Percentiles rank a stretch among this genome's conserved stretches.
phyloP scores from a whole-genome alignment of 2,888 invertebrate species.

The Cheilosia soror region DNA sequence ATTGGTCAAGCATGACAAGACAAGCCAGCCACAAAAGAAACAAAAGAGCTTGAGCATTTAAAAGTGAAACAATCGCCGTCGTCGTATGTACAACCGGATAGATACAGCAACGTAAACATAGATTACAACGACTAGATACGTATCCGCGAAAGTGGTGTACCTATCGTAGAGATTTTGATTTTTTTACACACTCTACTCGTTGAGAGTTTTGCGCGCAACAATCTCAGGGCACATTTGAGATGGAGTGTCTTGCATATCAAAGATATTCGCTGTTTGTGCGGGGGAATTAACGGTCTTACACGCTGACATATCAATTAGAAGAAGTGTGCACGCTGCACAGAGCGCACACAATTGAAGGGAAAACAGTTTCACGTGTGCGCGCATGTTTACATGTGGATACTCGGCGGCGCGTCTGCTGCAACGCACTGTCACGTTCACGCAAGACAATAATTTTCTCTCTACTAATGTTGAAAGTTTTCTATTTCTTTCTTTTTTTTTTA shows the following conservation, averaged over 20 bases:
- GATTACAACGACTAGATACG: slow-evolving; percentile 68
- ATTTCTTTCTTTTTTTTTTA: slow-evolving; percentile 23
- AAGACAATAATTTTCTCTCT: slow-evolving; percentile 55
- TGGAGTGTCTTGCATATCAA: slow-evolving; percentile 70
- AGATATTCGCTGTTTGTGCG: slow-evolving; percentile 22
- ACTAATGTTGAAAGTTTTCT: slow-evolving; percentile 63
- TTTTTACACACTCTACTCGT: slow-evolving; percentile 8
- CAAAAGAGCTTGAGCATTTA: slow-evolving; percentile 41
- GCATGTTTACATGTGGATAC: slow-evolving; percentile 60
- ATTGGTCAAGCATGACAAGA: slow-evolving; percentile 61
- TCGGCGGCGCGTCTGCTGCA: slow-evolving; percentile 13
- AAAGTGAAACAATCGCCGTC: slow-evolving; percentile 69
- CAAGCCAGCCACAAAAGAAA: slow-evolving; percentile 9
- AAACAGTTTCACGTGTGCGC: slow-evolving; percentile 68
- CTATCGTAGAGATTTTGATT: slow-evolving; percentile 45
- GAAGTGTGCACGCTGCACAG: slow-evolving; percentile 50
- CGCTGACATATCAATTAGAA: slow-evolving; percentile 74
- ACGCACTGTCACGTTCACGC: slow-evolving; percentile 60
- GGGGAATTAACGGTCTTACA: slow-evolving; percentile 59
- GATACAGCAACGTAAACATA: slow-evolving; percentile 62
- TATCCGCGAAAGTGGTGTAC: slow-evolving; percentile 73
- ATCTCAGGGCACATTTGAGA: slow-evolving; percentile 61
- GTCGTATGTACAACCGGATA: slow-evolving; percentile 50
- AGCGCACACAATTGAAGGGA: slow-evolving; percentile 65
- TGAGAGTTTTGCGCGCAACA: slow-evolving; percentile 48